Conservation (phyloP, 2,888 invertebrate species). For the Nomada fabriciana region DNA sequence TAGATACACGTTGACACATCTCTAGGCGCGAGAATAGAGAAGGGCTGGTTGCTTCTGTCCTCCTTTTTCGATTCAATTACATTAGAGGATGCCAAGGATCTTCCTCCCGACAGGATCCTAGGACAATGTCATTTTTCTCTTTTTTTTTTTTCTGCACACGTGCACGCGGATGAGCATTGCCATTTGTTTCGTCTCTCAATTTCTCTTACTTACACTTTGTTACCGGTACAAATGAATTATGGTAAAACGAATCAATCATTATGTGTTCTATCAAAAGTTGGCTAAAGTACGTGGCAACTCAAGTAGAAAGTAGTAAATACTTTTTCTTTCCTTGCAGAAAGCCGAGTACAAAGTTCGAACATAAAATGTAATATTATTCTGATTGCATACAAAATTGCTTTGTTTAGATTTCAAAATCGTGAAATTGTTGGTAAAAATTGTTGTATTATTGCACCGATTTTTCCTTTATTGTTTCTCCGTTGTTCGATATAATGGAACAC, state of each 20-base stretch:
- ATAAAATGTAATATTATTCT: too few relatives aligned
- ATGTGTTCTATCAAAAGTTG: too few relatives aligned
- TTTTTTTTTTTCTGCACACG: background rate
- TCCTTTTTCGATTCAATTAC: conserved; percentile 66
- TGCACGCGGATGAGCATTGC: conserved; percentile 4
- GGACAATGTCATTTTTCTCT: conserved; percentile 9
- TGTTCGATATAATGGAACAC: too few relatives aligned
- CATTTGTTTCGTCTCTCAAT: background rate
- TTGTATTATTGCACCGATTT: too few relatives aligned
- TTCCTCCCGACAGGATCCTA: conserved; percentile 33
- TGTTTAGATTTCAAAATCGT: too few relatives aligned
- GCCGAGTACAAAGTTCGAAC: background rate
- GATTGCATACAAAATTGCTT: too few relatives aligned
- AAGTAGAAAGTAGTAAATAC: background rate
- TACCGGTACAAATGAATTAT: background rate
- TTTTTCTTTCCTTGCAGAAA: background rate
- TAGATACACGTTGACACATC: conserved; percentile 33
- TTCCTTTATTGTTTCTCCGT: too few relatives aligned
- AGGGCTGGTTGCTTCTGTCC: conserved; percentile 11
- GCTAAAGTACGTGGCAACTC: too few relatives aligned
- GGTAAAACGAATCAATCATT: background rate
- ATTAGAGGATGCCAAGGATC: conserved; percentile 59
- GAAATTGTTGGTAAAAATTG: too few relatives aligned
- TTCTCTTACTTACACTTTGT: conserved; percentile 2
- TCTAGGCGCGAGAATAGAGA: conserved; percentile 35